Evolutionary conservation across 2,113 vertebrate genomes (phyloP), one percentile per base, ranked within the genome.

Genomic region (Chlorodrepanis virens): DNA sequence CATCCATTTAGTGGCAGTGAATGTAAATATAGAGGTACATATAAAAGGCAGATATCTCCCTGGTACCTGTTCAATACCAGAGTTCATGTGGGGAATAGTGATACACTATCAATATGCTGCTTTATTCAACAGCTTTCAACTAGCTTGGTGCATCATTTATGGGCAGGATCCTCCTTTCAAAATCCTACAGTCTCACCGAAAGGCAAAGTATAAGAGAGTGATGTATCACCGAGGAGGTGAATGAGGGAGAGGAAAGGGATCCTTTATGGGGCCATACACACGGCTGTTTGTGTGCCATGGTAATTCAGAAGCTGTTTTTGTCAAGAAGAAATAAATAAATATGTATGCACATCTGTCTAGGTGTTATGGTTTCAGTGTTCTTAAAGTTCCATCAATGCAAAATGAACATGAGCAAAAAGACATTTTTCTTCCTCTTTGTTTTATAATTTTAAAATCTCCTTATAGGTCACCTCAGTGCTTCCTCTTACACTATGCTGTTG

Each of bases 291-390:
- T 76, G 33, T 67, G 54, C 42, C 1, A 1, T 47, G 24, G 24
- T 69, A 90, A 90, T 88, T 94, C 86, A 95, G 71, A 88, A 80
- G 79, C 18, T 88, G 45, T 76, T 83, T 53, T 59, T 93, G 76
- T 74, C 76, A 90, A 47, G 63, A 92, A 74, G 39, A 92, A 93
- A 86, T 65, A 82, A 87, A 93, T 84, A 89, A 81, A 86, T 83
- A 94, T 77, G 47, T 50, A 74, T 49, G 42, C 90, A 90, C 83
- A 93, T 88, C 92, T 92, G 86, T 76, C 83, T 95, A 94, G 90
- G 79, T 96, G 54, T 81, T 81, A 90, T 80, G 44, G 14, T 77
- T 90, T 90, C 68, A 91, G 24, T 27, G 70, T 33, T 61, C 17
- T 88, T 76, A 23, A 76, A 56, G 47, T 70, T 28, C 15, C 28